Evolutionary conservation across 2,888 invertebrate species (phyloP).

Genomic region (Nematopogon swammerdamellus): DNA sequence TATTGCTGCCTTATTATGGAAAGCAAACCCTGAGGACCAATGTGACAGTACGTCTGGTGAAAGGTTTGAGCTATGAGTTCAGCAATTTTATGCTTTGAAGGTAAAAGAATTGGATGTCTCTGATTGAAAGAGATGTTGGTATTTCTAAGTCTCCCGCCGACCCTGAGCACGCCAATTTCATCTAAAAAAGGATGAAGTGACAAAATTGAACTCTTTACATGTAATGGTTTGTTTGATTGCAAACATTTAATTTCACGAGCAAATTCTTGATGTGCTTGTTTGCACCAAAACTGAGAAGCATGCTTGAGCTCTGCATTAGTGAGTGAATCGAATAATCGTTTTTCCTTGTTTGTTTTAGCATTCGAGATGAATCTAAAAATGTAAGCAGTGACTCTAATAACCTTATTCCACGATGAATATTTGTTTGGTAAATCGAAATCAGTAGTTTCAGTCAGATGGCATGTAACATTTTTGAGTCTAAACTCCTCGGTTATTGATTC

Average conservation of each 20-base stretch:
- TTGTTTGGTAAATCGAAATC: background rate
- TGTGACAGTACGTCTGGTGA: slow-evolving; percentile 1
- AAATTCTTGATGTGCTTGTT: background rate
- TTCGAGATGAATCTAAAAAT: background rate
- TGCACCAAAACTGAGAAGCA: background rate
- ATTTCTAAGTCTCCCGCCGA: slow-evolving; percentile 1
- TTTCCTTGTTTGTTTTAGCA: background rate
- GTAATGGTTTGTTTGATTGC: background rate
- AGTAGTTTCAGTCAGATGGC: background rate
- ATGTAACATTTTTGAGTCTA: background rate
- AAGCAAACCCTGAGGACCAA: slow-evolving; percentile 1
- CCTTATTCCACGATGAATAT: background rate
- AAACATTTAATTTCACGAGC: background rate
- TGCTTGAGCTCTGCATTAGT: background rate
- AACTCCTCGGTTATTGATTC: background rate
- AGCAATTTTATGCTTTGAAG: background rate
- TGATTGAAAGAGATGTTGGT: background rate
- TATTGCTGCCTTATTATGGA: background rate
- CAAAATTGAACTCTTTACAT: background rate
- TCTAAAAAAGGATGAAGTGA: slow-evolving; percentile 1
- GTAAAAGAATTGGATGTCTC: slow-evolving; percentile 5
- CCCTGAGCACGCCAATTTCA: background rate
- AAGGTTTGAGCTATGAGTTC: slow-evolving; percentile 1
- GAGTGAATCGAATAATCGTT: background rate
- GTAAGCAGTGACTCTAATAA: background rate